Evolutionary conservation across 1,140 invertebrate genomes (phyloP).

Genomic region (Leptinotarsa defecta): DNA sequence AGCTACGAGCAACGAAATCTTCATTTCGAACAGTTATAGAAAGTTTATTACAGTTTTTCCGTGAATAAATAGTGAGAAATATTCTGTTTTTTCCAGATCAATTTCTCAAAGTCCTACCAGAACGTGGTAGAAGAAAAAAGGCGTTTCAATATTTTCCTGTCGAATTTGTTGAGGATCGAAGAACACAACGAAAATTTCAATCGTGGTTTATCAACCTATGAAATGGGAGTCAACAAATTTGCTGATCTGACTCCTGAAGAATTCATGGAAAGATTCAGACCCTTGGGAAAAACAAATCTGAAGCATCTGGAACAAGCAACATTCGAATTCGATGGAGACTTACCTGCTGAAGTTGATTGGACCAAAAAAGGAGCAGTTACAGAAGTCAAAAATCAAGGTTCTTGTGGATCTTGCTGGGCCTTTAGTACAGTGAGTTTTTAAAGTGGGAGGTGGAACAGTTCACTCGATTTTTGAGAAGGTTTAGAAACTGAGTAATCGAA

Average conservation of each 20-base stretch:
- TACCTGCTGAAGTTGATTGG: constrained; percentile 34
- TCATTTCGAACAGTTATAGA: too few relatives aligned
- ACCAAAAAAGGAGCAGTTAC: constrained; percentile 46
- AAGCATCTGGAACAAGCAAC: background rate
- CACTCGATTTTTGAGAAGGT: too few relatives aligned
- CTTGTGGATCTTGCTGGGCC: constrained; percentile 27
- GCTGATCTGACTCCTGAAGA: constrained; percentile 84
- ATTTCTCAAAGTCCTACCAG: background rate
- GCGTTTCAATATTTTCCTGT: constrained; percentile 81
- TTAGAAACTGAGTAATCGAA: background rate
- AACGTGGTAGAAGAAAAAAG: constrained; percentile 70
- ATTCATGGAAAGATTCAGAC: constrained; percentile 61
- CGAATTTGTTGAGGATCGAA: constrained; percentile 81
- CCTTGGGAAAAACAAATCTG: too few relatives aligned
- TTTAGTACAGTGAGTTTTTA: constrained; percentile 30
- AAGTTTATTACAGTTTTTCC: too few relatives aligned
- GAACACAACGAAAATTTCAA: constrained; percentile 72
- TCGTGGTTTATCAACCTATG: constrained; percentile 66
- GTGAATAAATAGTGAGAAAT: too few relatives aligned
- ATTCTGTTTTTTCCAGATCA: background rate
- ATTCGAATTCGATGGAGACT: background rate
- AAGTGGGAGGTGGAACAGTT: too few relatives aligned
- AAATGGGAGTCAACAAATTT: constrained; percentile 77
- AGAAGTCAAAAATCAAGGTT: constrained; percentile 26
- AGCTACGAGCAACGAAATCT: too few relatives aligned